Evolutionary conservation across 2,797 vertebrate species (phyloP), one percentile per base, ranked within the genome.

Genomic region (Lagodon rhomboides): DNA sequence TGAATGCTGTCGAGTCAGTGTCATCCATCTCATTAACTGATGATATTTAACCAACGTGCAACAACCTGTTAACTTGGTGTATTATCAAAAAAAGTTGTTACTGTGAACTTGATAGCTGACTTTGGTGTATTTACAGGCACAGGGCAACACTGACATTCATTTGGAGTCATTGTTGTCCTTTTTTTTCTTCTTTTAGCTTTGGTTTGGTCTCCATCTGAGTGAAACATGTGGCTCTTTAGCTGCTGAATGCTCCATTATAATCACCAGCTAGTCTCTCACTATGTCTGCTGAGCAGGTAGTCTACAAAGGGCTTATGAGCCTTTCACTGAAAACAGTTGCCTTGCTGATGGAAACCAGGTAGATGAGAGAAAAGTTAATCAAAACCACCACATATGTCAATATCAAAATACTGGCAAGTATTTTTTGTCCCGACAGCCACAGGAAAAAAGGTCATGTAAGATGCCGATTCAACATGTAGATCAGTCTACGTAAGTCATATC

Each of bases 401-500:
- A 34, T 22, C 16, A 12, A 41, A 38, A 30, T 17, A 66, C 10
- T 43, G 17, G 1, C 1, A 22, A 30, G 3, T 15, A 50, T 50
- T 54, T 17, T 68, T 41, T 13, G 18, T 65, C 43, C 27, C 10
- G 55, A 3, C 27, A 56, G 56, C 12, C 34, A 47, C 8, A 16
- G 20, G 25, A n/a, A 55, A 25, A 75, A 83, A 68, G 63, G 63
- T 65, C 20, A 54, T 54, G 64, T 17, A 34, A 64, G 68, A 68
- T 22, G 63, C 59, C 64, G 51, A 46, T 41, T 79, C 63, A 53
- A 5, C 53, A 25, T 68, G 54, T 73, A 55, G 41, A 75, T 15
- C 54, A 61, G 2, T 38, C 38, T 38, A 38, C 3, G 8, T 11
- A 38, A 38, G 54, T 68, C 59, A 34, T 9, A 16, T 64, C 9